phyloP scores from a whole-genome alignment of 2,113 vertebrate genomes.

The Phylloscopus whistleri region DNA sequence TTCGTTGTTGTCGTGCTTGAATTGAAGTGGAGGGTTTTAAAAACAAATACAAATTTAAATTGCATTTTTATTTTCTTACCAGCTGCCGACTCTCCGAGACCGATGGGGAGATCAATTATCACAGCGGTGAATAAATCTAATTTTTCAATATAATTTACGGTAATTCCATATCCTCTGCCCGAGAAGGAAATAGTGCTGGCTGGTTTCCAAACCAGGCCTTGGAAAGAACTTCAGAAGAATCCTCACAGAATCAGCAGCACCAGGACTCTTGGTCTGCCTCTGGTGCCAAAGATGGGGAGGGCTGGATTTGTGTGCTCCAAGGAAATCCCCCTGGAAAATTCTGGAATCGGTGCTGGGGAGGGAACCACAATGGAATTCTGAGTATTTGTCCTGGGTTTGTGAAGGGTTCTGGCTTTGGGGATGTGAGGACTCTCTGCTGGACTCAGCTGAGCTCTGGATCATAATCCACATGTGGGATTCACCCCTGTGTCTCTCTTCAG shows the following conservation, averaged over 20 bases:
- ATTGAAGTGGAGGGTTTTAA: constrained; percentile 41
- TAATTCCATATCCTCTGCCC: constrained; percentile 78
- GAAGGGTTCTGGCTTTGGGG: not conserved
- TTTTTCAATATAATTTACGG: constrained; percentile 82
- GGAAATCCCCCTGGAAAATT: not conserved
- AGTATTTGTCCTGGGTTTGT: not conserved
- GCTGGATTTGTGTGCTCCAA: not conserved
- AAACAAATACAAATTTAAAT: constrained; percentile 70
- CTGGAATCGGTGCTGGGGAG: not conserved
- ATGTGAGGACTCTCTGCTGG: not conserved
- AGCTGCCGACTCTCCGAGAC: constrained; percentile 77
- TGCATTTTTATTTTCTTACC: constrained; percentile 79
- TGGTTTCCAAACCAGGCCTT: constrained; percentile 52
- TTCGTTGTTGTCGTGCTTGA: constrained; percentile 54
- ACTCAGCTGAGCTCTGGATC: not conserved
- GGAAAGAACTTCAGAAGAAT: not conserved
- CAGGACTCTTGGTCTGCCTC: not conserved
- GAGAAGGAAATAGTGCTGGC: constrained; percentile 72
- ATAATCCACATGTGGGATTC: not conserved
- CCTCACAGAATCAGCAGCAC: not conserved
- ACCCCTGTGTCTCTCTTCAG: not conserved
- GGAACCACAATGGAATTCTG: not conserved
- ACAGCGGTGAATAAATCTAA: constrained; percentile 82
- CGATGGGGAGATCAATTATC: constrained; percentile 83
- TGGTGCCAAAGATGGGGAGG: not conserved